These are phyloP conservation scores for Cheilosia variabilis DNA, from an alignment of 2,888 invertebrate genomes.

Conservation along the genomic window DNA sequence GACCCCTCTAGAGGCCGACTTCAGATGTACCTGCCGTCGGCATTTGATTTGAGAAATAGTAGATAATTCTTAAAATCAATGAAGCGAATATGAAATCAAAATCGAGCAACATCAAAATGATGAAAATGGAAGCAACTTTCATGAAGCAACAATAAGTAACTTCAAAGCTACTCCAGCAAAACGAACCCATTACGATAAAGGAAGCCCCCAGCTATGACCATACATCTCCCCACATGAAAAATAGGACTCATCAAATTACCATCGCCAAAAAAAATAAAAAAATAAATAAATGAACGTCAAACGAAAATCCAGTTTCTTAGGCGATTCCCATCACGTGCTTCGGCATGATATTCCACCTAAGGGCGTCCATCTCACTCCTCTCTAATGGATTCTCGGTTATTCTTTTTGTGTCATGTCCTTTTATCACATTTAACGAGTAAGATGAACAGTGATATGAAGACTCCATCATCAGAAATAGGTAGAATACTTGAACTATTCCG, in stretches of 20 bases:
- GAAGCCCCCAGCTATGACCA: background rate
- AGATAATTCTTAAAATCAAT: background rate
- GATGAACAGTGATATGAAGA: slow-evolving; percentile 13
- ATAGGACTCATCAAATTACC: background rate
- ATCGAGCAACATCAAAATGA: background rate
- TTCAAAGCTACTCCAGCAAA: background rate
- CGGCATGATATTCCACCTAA: background rate
- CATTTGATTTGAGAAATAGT: background rate
- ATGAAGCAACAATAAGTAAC: background rate
- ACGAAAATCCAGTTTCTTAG: slow-evolving; percentile 12
- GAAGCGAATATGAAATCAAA: background rate
- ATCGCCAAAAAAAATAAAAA: background rate
- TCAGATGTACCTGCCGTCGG: background rate
- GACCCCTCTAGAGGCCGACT: background rate
- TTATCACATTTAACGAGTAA: background rate
- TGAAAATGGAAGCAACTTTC: background rate
- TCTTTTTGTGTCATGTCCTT: background rate
- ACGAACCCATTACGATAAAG: slow-evolving; percentile 6
- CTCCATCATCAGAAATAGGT: slow-evolving; percentile 16
- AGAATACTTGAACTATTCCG: background rate
- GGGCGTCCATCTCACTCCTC: background rate
- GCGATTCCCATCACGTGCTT: slow-evolving; percentile 31
- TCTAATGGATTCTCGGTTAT: background rate
- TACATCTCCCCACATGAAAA: background rate
- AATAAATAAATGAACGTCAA: slow-evolving; percentile 8